phyloP scores from a whole-genome alignment of 2,113 vertebrate genomes.

The Budorcas taxicolor region DNA sequence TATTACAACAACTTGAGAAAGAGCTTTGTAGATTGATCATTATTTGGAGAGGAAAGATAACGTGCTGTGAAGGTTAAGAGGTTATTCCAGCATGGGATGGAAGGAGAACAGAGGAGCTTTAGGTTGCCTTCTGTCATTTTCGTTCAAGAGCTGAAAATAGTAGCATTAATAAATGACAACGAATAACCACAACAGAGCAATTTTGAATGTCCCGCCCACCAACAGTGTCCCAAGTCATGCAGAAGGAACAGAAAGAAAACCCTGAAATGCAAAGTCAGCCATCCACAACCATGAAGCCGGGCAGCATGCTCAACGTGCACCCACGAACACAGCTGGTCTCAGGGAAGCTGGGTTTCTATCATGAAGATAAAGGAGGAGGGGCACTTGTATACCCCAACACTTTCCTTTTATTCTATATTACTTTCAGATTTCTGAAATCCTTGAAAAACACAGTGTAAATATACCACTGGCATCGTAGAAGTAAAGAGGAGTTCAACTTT shows the following conservation, averaged over 20 bases:
- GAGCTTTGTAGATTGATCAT: neutral
- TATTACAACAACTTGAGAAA: conserved; percentile 29
- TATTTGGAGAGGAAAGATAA: neutral
- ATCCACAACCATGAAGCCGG: conserved; percentile 29
- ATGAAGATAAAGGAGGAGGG: neutral
- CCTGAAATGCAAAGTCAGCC: neutral
- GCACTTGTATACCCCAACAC: neutral
- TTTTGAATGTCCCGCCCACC: neutral
- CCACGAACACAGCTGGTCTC: conserved; percentile 65
- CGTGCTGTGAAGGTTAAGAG: neutral
- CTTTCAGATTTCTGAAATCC: conserved; percentile 33
- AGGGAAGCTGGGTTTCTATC: conserved; percentile 78
- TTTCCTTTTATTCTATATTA: neutral
- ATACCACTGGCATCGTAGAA: neutral
- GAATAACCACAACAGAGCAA: neutral
- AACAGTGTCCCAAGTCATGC: conserved; percentile 58
- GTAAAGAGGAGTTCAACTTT: neutral
- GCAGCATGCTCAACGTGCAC: conserved; percentile 73
- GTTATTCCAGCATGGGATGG: neutral
- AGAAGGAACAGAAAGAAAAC: conserved; percentile 41
- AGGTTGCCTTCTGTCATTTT: conserved; percentile 40
- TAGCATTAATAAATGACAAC: neutral
- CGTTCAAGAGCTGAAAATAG: conserved; percentile 60
- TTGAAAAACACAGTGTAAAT: neutral
- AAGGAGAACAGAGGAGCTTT: neutral